phyloP scores from a whole-genome alignment of 1,140 invertebrate genomes.

The Orchestia grillus region DNA sequence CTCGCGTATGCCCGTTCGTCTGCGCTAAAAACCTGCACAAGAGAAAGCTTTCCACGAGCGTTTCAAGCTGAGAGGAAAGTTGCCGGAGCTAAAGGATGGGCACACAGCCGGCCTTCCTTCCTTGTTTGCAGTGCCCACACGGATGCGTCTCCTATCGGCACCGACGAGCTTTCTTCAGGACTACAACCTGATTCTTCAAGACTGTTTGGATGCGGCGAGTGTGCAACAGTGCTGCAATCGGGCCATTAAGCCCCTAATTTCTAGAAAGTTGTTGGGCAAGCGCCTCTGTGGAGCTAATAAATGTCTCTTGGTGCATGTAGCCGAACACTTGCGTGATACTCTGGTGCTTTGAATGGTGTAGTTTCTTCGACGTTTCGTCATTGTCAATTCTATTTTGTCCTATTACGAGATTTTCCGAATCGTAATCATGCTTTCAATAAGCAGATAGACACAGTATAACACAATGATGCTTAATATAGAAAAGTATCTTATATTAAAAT shows the following conservation, averaged over 20 bases:
- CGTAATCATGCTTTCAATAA: background rate
- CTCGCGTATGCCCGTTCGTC: background rate
- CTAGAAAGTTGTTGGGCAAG: background rate
- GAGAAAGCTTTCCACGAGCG: slow-evolving; percentile 24
- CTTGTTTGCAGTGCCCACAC: slow-evolving; percentile 14
- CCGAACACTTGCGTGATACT: background rate
- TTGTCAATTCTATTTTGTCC: background rate
- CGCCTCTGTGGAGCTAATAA: background rate
- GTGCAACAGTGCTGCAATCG: background rate
- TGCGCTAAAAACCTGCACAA: background rate
- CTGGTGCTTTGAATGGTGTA: background rate
- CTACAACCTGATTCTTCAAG: background rate
- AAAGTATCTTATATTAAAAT: background rate
- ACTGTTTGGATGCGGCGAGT: background rate
- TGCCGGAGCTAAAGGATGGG: slow-evolving; percentile 11
- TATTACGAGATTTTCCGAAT: background rate
- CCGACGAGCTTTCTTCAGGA: background rate
- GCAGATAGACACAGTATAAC: background rate
- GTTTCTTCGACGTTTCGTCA: background rate
- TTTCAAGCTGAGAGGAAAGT: slow-evolving; percentile 24
- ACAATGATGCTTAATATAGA: background rate
- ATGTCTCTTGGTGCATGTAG: background rate
- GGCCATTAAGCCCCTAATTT: background rate
- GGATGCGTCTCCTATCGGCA: background rate
- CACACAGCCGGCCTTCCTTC: background rate